phyloP scores from a whole-genome alignment of 2,113 vertebrate species.

The Notarius lentiginosus region DNA sequence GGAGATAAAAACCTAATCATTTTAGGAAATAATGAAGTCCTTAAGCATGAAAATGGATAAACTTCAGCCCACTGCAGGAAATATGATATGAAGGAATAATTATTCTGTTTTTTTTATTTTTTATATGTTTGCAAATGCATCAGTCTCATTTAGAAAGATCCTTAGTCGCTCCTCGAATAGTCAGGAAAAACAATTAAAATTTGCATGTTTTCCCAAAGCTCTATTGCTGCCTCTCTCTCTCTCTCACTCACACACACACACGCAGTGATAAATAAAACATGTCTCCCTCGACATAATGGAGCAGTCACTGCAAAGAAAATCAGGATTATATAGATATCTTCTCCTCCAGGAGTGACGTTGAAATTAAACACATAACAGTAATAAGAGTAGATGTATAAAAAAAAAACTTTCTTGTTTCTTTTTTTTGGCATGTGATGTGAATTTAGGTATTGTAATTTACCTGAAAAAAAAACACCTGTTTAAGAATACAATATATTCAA shows the following conservation, averaged over 20 bases:
- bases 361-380: neutral
- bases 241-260: too few relatives aligned
- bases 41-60: neutral
- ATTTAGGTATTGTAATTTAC: neutral
- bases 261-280: neutral
- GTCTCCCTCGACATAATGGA: neutral
- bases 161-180: neutral
- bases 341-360: neutral
- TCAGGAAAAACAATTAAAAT: constrained; percentile 4
- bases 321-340: neutral
- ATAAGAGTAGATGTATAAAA: too few relatives aligned
- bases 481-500: neutral
- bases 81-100: neutral
- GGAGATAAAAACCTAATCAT: neutral
- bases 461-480: neutral
- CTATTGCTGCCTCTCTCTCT: neutral
- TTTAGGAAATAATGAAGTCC: neutral
- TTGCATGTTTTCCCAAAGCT: neutral
- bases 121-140: neutral
- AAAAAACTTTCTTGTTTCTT: too few relatives aligned
- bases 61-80: neutral
- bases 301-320: neutral
- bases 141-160: neutral
- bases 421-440: neutral
- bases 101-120: constrained; percentile 4